These are phyloP conservation scores for Phalacrocorax carbo DNA, from an alignment of 2,113 vertebrate species.

Conservation along the genomic window DNA sequence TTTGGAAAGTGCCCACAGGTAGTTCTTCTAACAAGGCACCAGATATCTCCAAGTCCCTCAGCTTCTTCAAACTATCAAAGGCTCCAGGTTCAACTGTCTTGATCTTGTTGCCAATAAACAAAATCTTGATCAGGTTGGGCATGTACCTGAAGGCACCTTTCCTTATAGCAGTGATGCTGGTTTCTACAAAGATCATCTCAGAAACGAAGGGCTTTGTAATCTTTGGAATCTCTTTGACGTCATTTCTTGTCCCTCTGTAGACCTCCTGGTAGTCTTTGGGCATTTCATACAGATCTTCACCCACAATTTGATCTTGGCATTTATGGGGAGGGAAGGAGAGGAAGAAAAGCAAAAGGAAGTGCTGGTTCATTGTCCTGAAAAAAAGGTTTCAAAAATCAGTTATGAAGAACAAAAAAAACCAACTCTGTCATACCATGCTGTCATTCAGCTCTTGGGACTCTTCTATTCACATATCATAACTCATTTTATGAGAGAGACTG, in stretches of 20 bases:
- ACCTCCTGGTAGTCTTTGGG: constrained; percentile 57
- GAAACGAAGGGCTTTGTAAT: constrained; percentile 42
- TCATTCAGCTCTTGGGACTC: neutral
- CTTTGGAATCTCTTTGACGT: constrained; percentile 66
- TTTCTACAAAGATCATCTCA: constrained; percentile 74
- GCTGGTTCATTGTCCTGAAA: neutral
- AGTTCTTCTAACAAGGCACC: constrained; percentile 58
- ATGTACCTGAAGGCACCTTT: constrained; percentile 72
- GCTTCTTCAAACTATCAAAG: constrained; percentile 74
- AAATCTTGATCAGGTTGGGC: constrained; percentile 68
- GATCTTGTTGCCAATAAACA: constrained; percentile 70
- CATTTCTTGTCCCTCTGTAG: constrained; percentile 44
- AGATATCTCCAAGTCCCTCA: constrained; percentile 72
- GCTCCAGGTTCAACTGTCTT: constrained; percentile 72
- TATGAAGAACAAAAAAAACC: neutral
- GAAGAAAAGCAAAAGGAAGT: constrained; percentile 5
- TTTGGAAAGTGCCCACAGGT: constrained; percentile 72
- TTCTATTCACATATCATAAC: neutral
- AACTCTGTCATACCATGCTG: neutral
- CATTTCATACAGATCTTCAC: neutral
- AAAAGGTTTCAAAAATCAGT: neutral
- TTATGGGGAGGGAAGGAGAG: neutral
- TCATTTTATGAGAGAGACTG: neutral
- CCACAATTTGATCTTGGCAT: neutral
- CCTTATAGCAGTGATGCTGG: constrained; percentile 67